Evolutionary conservation across 2,797 vertebrate species (phyloP), one percentile per base, ranked within the genome.

Genomic region (Ammospiza maritima): DNA sequence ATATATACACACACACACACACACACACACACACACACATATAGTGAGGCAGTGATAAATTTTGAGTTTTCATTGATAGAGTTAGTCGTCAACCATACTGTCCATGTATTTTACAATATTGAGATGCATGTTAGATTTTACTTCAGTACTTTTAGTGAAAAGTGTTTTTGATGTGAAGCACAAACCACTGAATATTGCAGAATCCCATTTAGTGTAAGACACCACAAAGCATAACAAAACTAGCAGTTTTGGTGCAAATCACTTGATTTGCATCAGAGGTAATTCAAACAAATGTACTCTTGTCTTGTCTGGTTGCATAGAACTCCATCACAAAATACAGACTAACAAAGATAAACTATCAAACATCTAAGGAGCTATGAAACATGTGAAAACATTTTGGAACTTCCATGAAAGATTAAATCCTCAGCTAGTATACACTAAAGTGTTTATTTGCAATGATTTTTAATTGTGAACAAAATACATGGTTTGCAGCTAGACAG

Each of bases 1-100:
- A 20, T 13, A 23, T 19, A 29, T 17, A 51, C 16, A 53, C 5
- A 53, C 0, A 13, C 2, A 44, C 3, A 23, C 3, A 53, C 0
- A 13, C 2, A 44, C 3, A 23, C 3, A 51, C 16, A 53, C 8
- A 53, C 0, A 13, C 2, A 44, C 3, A 23, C 3, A 42, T 32
- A 8, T 15, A 34, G 8, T 51, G 27, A 51, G 27, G 16, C 27
- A 82, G 66, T 36, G 5, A 34, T 53, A 85, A 91, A 70, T 26
- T 45, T 38, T 38, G n/a, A 16, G 5, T 60, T 32, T 75, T 58
- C 27, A 58, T 22, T 47, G 6, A 27, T 30, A 48, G 69, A 54
- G 50, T 47, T 29, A 47, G 44, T 45, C 51, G 22, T 65, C 15
- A 70, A 34, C 12, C 32, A 47, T 40, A 36, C 3, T 66, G 5